Conservation (phyloP, 35 echinoderm and acorn worm species). For the Amphiura filiformis region DNA sequence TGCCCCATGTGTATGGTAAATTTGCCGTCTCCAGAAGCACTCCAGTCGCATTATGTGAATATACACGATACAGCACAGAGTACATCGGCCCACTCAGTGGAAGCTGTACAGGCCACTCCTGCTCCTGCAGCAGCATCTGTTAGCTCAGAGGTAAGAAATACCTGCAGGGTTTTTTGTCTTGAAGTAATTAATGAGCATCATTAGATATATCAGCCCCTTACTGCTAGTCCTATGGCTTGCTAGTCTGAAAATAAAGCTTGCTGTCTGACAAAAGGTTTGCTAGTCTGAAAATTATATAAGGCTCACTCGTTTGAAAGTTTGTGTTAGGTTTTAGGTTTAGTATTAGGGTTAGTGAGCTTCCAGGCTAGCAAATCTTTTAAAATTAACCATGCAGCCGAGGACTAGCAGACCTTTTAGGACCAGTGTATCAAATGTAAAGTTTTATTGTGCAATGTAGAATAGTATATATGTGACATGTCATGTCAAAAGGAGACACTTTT, state of each 20-base stretch:
- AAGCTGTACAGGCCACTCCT: neutral
- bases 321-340: neutral
- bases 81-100: neutral
- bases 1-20: constrained; percentile 79
- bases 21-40: constrained; percentile 63
- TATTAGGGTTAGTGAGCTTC: no score
- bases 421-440: no score
- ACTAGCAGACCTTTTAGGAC: no score
- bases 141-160: neutral
- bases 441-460: no score
- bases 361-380: no score
- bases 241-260: neutral
- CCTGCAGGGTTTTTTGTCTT: constrained; percentile 19
- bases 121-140: neutral
- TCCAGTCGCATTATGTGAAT: constrained; percentile 71
- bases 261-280: neutral
- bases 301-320: no score
- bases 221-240: neutral
- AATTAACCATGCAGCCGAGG: no score
- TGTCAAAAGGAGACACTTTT: no score
- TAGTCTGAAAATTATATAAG: neutral
- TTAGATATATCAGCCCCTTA: neutral
- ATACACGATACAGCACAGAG: constrained; percentile 39
- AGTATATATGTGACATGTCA: no score
- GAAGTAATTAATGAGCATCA: neutral